A percentile compares a stretch with the other conserved stretches of the same genome.
These are phyloP conservation scores for Ceyx margarethae DNA, from an alignment of 2,113 vertebrate species.

Conservation along the genomic window DNA sequence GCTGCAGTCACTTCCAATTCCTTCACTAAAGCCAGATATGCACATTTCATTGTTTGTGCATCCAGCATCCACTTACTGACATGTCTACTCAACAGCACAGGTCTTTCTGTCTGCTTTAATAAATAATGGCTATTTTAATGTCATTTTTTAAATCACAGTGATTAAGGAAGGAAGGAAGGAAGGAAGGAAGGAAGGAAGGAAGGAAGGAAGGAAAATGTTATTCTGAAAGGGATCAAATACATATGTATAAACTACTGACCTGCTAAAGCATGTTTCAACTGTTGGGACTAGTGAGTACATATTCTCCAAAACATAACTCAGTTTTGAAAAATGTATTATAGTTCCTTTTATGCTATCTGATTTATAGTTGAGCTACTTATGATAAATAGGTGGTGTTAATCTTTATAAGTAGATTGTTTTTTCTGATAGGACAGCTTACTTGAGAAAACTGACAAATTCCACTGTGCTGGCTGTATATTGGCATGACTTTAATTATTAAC, in stretches of 20 bases:
- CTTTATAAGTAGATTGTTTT: not conserved
- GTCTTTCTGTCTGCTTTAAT: not conserved
- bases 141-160: not conserved
- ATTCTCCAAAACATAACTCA: slow-evolving; percentile 11
- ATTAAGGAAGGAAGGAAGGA: not conserved
- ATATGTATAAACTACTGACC: not conserved
- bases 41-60: accelerated
- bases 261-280: not conserved
- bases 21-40: not conserved
- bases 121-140: not conserved
- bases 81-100: no score
- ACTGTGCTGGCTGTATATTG: not conserved
- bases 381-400: not conserved
- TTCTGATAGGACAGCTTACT: not conserved
- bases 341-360: not conserved
- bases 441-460: not conserved
- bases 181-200: not conserved
- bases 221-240: not conserved
- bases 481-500: not conserved
- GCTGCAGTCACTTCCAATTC: not conserved
- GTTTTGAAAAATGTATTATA: not conserved
- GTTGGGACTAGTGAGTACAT: not conserved
- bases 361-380: not conserved
- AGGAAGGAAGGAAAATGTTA: not conserved
- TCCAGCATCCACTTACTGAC: not conserved